Base-by-base conservation (phyloP, 2,797 vertebrate genomes). In the Perodicticus potto region DNA sequence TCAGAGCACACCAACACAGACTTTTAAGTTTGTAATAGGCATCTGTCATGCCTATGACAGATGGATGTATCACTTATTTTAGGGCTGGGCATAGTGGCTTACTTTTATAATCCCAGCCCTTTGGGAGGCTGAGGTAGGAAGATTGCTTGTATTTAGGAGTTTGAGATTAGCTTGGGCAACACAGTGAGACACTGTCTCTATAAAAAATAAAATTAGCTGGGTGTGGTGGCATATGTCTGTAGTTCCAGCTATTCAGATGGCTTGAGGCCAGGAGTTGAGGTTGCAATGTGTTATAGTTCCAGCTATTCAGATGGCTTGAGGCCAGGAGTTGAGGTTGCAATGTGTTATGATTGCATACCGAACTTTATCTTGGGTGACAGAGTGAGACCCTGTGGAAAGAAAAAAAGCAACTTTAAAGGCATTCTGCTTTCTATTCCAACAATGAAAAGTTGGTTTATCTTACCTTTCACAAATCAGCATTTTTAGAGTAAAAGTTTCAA, bases 391-490 rank as follows among this genome's bases (percentile, higher is more conserved):
- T 67, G 29, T 67, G 7, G 32, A n/a, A 32, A 59, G 29, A 32
- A 67, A n/a, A 67, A 63, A n/a, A 74, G 5, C 53, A 34, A 53
- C 17, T 77, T 23, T 76, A 90, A 73, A 92, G 40, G 22, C 87
- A 80, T 91, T 81, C 43, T 85, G 12, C 6, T 86, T 7, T 78
- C 20, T 89, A 73, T 67, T 92, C 20, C 37, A n/a, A 82, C 45
- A 67, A 61, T 45, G 40, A 70, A 74, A 89, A 91, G 63, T 88
- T 70, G 69, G 61, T 69, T 89, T 85, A 88, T 76, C 74, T 96
- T 96, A 96, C 89, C 84, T 96, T 96, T 97, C 83, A 95, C 94
- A 96, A 86, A 95, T 73, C 86, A 97, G 81, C 32, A 11, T 91
- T 95, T 95, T 91, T 74, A 94, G 76, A 96, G 65, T 72, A 93